Percentiles rank a stretch among this genome's conserved stretches.
These are phyloP conservation scores for Sphaeramia orbicularis DNA, from an alignment of 2,797 vertebrate genomes.

Conservation along the genomic window DNA sequence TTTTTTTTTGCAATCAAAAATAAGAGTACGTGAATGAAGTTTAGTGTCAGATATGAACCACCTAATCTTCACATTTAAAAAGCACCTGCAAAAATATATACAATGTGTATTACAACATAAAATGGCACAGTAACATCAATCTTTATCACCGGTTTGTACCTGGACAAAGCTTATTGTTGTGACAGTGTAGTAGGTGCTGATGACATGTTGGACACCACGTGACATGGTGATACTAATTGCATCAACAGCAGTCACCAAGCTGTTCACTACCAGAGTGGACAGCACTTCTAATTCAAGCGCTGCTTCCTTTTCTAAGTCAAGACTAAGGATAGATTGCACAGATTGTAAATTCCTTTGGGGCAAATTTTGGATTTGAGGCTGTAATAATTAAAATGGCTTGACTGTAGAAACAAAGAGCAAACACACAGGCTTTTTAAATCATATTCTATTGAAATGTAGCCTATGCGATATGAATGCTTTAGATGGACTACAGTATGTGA, in stretches of 20 bases:
- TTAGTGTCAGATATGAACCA: too few species aligned
- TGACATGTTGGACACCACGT: slow-evolving; percentile 17
- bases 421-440: neutral
- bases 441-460: neutral
- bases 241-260: slow-evolving; percentile 28
- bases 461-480: neutral
- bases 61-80: too few species aligned
- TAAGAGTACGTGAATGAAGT: too few species aligned
- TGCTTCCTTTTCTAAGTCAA: slow-evolving; percentile 14
- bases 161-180: slow-evolving; percentile 12
- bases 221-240: slow-evolving; percentile 34
- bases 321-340: neutral
- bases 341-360: neutral
- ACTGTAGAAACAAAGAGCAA: slow-evolving; percentile 4
- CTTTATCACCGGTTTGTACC: slow-evolving; percentile 4
- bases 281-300: slow-evolving; percentile 10
- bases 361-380: neutral
- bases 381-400: neutral
- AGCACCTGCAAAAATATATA: too few species aligned
- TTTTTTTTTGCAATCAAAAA: too few species aligned
- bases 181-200: slow-evolving; percentile 5
- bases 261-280: slow-evolving; percentile 24
- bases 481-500: neutral
- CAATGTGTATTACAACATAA: neutral
- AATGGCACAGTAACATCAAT: neutral